phyloP scores from a whole-genome alignment of 2,113 vertebrate species.

The Lamprologus ornatipinnis region DNA sequence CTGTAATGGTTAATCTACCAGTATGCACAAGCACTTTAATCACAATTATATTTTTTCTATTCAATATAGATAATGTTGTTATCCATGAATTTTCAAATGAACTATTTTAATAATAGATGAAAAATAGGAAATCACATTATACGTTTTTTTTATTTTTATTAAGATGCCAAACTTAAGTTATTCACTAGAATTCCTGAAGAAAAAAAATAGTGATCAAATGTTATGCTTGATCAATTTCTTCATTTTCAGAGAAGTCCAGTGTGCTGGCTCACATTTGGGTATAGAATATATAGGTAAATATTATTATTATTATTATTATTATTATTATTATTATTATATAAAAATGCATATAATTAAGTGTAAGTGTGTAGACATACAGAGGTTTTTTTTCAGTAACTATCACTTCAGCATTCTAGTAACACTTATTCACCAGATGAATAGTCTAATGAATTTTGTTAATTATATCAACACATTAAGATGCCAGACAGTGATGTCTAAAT shows the following conservation, averaged over 20 bases:
- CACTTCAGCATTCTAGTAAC: background rate
- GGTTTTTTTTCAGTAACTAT: background rate
- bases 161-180: background rate
- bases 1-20: background rate
- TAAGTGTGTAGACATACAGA: background rate
- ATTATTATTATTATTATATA: background rate
- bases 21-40: background rate
- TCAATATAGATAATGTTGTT: background rate
- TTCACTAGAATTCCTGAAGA: background rate
- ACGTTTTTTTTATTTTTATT: accelerated
- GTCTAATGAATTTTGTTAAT: background rate
- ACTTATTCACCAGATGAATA: background rate
- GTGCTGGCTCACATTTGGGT: background rate
- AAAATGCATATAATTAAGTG: background rate
- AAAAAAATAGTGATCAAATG: background rate
- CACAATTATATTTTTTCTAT: background rate
- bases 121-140: background rate
- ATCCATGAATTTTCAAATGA: background rate
- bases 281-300: background rate
- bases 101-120: background rate
- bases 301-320: background rate
- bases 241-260: background rate
- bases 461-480: background rate
- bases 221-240: background rate
- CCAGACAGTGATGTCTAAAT: background rate